Percentiles rank a stretch among this genome's conserved stretches.
Evolutionary conservation across 2,113 vertebrate genomes (phyloP).

Genomic region (Halcyon senegalensis): DNA sequence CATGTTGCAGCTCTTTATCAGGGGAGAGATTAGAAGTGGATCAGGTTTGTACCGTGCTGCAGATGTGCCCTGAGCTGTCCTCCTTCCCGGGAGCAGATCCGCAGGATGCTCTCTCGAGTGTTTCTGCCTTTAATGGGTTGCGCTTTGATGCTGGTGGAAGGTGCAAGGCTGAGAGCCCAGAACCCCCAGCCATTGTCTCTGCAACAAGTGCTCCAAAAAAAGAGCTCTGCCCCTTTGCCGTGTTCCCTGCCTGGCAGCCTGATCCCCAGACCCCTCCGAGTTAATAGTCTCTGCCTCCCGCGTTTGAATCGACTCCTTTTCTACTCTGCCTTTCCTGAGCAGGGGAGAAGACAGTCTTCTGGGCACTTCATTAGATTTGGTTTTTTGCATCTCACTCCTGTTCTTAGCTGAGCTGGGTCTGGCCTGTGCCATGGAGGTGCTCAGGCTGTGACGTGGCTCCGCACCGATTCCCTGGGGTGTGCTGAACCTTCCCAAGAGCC

Average conservation of each 20-base stretch:
- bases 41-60: background rate
- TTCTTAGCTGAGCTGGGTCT: background rate
- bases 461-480: accelerated
- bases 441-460: background rate
- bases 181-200: background rate
- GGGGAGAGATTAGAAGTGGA: background rate
- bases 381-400: background rate
- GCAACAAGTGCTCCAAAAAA: background rate
- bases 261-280: background rate
- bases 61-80: background rate
- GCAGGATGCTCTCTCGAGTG: background rate
- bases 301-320: background rate
- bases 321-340: accelerated
- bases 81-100: background rate
- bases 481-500: background rate
- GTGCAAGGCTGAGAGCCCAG: background rate
- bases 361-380: background rate
- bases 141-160: background rate
- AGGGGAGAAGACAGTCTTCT: accelerated
- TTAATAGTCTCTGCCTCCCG: background rate
- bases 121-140: background rate
- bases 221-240: background rate
- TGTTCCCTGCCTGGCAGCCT: background rate
- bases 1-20: background rate
- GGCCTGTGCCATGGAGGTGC: background rate